A percentile compares a stretch with the other conserved stretches of the same genome.
phyloP scores from a whole-genome alignment of 2,797 vertebrate species.

The Xyrichtys novacula region DNA sequence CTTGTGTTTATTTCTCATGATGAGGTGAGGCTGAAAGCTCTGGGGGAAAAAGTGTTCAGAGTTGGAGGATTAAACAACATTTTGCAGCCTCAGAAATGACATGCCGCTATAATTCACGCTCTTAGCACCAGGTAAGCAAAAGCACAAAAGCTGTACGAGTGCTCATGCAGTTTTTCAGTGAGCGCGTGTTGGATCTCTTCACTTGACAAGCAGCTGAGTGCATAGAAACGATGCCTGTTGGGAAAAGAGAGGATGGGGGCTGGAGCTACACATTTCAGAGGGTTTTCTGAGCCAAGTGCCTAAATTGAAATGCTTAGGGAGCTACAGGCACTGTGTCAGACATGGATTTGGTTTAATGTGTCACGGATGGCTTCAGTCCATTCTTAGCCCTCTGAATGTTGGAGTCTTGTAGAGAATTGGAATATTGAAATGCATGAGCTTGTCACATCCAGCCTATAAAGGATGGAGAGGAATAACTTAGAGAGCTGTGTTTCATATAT shows the following conservation, averaged over 20 bases:
- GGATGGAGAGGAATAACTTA: slow-evolving; percentile 28
- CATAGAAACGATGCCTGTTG: slow-evolving; percentile 14
- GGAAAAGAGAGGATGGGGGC: slow-evolving; percentile 12
- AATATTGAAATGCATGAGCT: slow-evolving; percentile 42
- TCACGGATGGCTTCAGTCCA: slow-evolving; percentile 51
- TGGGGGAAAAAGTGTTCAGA: too few relatives aligned
- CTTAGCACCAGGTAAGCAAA: neutral
- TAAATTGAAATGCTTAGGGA: slow-evolving; percentile 46
- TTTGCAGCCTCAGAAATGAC: too few relatives aligned
- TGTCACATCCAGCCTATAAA: slow-evolving; percentile 26
- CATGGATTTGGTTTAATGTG: slow-evolving; percentile 57
- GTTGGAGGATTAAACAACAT: too few relatives aligned
- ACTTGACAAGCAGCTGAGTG: slow-evolving; percentile 29
- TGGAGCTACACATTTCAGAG: slow-evolving; percentile 19
- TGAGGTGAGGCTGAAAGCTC: too few relatives aligned
- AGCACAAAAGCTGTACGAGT: neutral
- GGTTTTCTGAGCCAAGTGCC: slow-evolving; percentile 25
- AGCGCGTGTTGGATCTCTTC: slow-evolving; percentile 1
- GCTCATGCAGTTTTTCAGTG: neutral
- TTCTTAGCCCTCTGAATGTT: slow-evolving; percentile 40
- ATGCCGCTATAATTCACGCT: too few relatives aligned
- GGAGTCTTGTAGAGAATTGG: slow-evolving; percentile 37
- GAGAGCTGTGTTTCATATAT: slow-evolving; percentile 18
- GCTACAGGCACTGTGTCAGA: slow-evolving; percentile 40
- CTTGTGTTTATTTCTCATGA: too few relatives aligned